These are phyloP conservation scores for Caenorhabditis virilis DNA, from an alignment of 2,888 invertebrate genomes.

Conservation along the genomic window DNA sequence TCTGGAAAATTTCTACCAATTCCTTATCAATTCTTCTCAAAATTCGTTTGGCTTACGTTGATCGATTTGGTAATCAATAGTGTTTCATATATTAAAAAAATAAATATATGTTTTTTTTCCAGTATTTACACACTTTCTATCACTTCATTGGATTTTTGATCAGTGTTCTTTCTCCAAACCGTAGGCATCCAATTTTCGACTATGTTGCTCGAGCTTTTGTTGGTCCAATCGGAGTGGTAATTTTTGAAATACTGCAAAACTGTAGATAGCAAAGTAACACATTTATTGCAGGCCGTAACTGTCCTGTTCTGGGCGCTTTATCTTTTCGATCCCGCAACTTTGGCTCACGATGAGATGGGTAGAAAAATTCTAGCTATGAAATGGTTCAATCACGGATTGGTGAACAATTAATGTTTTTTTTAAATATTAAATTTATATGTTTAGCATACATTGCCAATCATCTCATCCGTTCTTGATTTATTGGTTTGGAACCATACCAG, in stretches of 20 bases:
- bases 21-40: conserved; percentile 49
- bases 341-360: conserved; percentile 55
- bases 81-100: background rate
- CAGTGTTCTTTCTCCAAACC: conserved; percentile 15
- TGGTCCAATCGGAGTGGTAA: conserved; percentile 49
- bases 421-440: conserved; percentile 11
- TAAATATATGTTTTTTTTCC: conserved; percentile 17
- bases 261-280: too few species aligned
- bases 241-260: too few species aligned
- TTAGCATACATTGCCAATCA: conserved; percentile 61
- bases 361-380: conserved; percentile 46
- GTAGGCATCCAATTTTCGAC: conserved; percentile 31
- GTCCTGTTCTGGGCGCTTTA: conserved; percentile 62
- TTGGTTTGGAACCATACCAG: conserved; percentile 49
- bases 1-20: conserved; percentile 45
- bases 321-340: conserved; percentile 52
- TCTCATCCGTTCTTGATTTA: conserved; percentile 57
- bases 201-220: conserved; percentile 40
- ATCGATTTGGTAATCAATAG: conserved; percentile 56
- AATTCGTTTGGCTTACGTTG: conserved; percentile 65
- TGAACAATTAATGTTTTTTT: conserved; percentile 16
- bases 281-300: conserved; percentile 62
- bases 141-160: conserved; percentile 52
- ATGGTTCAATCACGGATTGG: conserved; percentile 64
- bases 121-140: conserved; percentile 60